Percentiles rank a stretch among this genome's conserved stretches.
These are phyloP conservation scores for Micrasema longulum DNA, from an alignment of 1,140 invertebrate genomes.

Conservation along the genomic window DNA sequence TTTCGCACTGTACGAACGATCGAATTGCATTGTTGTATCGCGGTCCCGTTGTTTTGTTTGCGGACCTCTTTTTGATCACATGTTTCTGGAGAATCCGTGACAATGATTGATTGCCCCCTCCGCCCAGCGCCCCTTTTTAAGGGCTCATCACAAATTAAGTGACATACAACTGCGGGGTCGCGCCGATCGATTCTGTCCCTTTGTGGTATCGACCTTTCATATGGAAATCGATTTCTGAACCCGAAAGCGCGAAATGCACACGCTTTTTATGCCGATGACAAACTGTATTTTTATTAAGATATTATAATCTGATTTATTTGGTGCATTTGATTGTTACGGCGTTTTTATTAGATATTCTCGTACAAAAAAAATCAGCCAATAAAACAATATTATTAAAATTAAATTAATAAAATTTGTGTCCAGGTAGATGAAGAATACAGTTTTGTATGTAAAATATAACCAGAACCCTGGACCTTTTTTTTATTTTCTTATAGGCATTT, in stretches of 20 bases:
- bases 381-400: too few species aligned
- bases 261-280: conserved; percentile 6
- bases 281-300: conserved; percentile 12
- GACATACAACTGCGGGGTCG: conserved; percentile 26
- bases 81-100: conserved; percentile 50
- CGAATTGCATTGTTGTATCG: conserved; percentile 49
- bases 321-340: too few species aligned
- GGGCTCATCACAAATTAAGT: conserved; percentile 40
- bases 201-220: conserved; percentile 42
- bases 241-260: not conserved
- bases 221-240: conserved; percentile 27
- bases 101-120: conserved; percentile 48
- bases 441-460: too few species aligned
- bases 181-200: conserved; percentile 30
- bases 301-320: not conserved
- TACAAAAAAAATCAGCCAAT: too few species aligned
- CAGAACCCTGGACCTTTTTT: too few species aligned
- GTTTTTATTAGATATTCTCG: too few species aligned
- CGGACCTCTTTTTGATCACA: conserved; percentile 55
- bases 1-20: conserved; percentile 1
- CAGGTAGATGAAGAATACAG: too few species aligned
- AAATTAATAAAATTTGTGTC: too few species aligned
- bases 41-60: conserved; percentile 45
- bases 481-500: too few species aligned
- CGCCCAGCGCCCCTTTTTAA: conserved; percentile 5